Evolutionary conservation across 1,140 invertebrate species (phyloP).

Genomic region (Drosophila pseudoananassae): DNA sequence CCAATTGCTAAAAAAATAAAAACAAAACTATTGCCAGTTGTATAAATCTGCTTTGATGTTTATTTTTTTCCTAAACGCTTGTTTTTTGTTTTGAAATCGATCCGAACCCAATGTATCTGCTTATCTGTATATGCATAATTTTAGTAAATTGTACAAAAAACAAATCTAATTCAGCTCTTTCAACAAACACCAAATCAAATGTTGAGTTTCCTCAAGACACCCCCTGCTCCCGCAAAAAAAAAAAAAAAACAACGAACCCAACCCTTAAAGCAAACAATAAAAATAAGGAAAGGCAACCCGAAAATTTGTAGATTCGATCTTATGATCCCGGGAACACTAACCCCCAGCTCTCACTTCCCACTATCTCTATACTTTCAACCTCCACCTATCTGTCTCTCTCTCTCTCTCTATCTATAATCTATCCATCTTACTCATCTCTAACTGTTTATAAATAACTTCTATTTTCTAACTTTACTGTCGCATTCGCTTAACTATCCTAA

Average conservation of each 20-base stretch:
- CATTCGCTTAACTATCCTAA: slow-evolving; percentile 20
- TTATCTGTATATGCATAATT: slow-evolving; percentile 47
- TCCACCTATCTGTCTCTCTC: slow-evolving; percentile 19
- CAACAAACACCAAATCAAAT: slow-evolving; percentile 83
- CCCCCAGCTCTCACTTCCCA: slow-evolving; percentile 16
- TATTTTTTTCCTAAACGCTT: slow-evolving; percentile 20
- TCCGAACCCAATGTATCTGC: slow-evolving; percentile 8
- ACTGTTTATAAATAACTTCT: slow-evolving; percentile 5
- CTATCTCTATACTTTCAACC: slow-evolving; percentile 4
- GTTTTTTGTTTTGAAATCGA: neutral
- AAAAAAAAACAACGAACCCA: slow-evolving; percentile 37
- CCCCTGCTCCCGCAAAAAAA: slow-evolving; percentile 29
- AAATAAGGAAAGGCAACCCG: slow-evolving; percentile 12
- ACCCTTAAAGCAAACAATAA: slow-evolving; percentile 8
- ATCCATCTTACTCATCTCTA: slow-evolving; percentile 17
- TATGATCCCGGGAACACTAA: slow-evolving; percentile 11
- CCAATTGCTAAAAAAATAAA: slow-evolving; percentile 3
- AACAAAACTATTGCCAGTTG: neutral
- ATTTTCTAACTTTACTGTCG: slow-evolving; percentile 18
- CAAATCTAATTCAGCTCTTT: slow-evolving; percentile 84
- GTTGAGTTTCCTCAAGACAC: slow-evolving; percentile 81
- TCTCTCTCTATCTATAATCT: slow-evolving; percentile 15
- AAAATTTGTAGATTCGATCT: slow-evolving; percentile 32
- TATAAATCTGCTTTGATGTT: slow-evolving; percentile 10
- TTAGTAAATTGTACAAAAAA: slow-evolving; percentile 62